A percentile compares a stretch with the other conserved stretches of the same genome.
Evolutionary conservation across 2,888 invertebrate species (phyloP).

Genomic region (Biston betularia): DNA sequence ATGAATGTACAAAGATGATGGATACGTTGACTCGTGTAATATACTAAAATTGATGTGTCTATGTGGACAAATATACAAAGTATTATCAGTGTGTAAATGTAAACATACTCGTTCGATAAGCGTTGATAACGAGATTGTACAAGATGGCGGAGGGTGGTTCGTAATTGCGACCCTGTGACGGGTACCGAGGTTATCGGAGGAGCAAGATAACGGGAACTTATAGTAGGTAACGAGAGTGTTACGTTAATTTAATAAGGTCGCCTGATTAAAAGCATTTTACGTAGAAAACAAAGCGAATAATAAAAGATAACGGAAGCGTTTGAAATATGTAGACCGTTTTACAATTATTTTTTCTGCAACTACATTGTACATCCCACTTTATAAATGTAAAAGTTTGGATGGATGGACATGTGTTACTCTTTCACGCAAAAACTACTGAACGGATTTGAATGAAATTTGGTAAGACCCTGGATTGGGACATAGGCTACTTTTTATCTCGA

Average conservation of each 20-base stretch:
- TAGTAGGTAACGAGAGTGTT: conserved; percentile 21
- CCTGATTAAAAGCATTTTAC: conserved; percentile 2
- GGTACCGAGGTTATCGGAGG: conserved; percentile 48
- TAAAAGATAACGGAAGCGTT: background rate
- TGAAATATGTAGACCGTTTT: background rate
- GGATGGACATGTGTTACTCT: too few relatives aligned
- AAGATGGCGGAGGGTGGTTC: conserved; percentile 61
- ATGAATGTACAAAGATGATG: conserved; percentile 26
- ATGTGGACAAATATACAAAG: conserved; percentile 51
- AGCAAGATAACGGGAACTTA: conserved; percentile 26
- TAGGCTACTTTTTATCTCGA: too few relatives aligned
- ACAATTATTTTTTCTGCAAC: background rate
- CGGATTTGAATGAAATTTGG: too few relatives aligned
- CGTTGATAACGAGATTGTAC: conserved; percentile 67
- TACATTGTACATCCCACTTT: too few relatives aligned
- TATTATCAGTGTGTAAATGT: conserved; percentile 63
- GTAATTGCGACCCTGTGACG: conserved; percentile 55
- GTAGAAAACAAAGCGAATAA: background rate
- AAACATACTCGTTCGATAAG: conserved; percentile 68
- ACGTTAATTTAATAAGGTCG: conserved; percentile 21
- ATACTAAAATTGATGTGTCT: conserved; percentile 45
- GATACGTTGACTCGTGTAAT: conserved; percentile 41
- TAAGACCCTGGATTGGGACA: too few relatives aligned
- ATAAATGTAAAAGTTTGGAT: background rate
- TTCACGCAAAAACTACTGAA: too few relatives aligned